Base-by-base conservation (phyloP, 2,113 vertebrate genomes). In the Chloebia gouldiae region DNA sequence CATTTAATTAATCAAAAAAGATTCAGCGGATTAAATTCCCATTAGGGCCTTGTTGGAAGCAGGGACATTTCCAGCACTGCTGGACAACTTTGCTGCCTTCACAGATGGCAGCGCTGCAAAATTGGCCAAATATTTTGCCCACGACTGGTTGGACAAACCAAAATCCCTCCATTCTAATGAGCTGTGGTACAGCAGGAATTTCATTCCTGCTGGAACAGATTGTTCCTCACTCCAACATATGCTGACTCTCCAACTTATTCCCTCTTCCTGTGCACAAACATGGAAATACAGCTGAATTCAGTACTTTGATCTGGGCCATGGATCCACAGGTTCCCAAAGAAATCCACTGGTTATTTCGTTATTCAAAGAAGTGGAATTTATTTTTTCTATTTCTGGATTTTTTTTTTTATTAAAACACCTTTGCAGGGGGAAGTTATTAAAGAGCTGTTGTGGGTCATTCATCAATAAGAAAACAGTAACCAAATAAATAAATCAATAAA, bases 231-330 rank as follows among this genome's bases (percentile, higher is more conserved):
- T 71, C 65, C 20, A 11, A 2, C n/a, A 35, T 5, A 3, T 15
- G 37, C 75, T 79, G 56, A 10, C 20, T 56, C 17, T 35, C 66
- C 57, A 56, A 14, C 14, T 65, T 57, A 10, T 44, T 42, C 37
- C 31, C 7, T 37, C 51, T 90, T 88, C 54, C 54, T 11, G 13
- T n/a, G 50, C 80, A 75, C 72, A 92, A 86, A 94, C 83, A 87
- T 68, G 83, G 88, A 94, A 69, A 80, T 81, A 51, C 60, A 86
- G 94, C 89, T 93, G 81, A 95, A 77, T 90, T 86, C 68, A 90
- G 56, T 9, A 61, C 68, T 93, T 76, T 86, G 82, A 92, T 90
- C 86, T 30, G 83, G 64, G 82, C 93, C 80, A 51, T 6, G 71
- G 72, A 93, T 86, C 75, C 66, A 65, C 22, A 56, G n/a, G 86